Evolutionary conservation across 2,888 invertebrate species (phyloP).

Genomic region (Acleris laterana): DNA sequence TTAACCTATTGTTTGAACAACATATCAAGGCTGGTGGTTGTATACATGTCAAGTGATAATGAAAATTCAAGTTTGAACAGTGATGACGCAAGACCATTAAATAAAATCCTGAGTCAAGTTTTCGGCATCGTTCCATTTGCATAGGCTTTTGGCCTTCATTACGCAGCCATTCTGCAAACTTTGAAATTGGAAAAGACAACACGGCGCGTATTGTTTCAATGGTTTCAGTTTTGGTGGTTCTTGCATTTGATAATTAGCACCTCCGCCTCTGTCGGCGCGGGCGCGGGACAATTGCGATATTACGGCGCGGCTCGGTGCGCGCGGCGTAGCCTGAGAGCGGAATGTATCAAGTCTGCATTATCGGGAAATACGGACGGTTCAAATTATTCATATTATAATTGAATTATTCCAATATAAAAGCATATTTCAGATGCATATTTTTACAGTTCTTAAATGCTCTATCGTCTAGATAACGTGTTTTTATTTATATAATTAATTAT

Average conservation of each 20-base stretch:
- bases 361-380: neutral
- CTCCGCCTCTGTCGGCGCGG: slow-evolving; percentile 56
- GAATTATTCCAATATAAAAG: no score
- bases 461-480: no score
- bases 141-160: slow-evolving; percentile 80
- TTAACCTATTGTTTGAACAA: slow-evolving; percentile 83
- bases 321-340: slow-evolving; percentile 1
- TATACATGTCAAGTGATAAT: slow-evolving; percentile 82
- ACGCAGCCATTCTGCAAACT: slow-evolving; percentile 82
- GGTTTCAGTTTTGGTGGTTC: slow-evolving; percentile 80
- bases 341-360: neutral
- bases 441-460: no score
- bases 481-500: no score
- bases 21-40: slow-evolving; percentile 81
- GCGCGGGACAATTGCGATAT: slow-evolving; percentile 61
- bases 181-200: slow-evolving; percentile 81
- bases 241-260: slow-evolving; percentile 84
- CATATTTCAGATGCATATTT: no score
- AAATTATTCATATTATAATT: no score
- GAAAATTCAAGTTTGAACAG: slow-evolving; percentile 83
- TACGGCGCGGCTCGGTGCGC: slow-evolving; percentile 23
- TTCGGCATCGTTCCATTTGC: slow-evolving; percentile 82
- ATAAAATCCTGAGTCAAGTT: slow-evolving; percentile 73
- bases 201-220: slow-evolving; percentile 81
- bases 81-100: slow-evolving; percentile 84